These are phyloP conservation scores for Spinus olivaceus DNA, from an alignment of 2,797 vertebrate genomes.

Conservation along the genomic window DNA sequence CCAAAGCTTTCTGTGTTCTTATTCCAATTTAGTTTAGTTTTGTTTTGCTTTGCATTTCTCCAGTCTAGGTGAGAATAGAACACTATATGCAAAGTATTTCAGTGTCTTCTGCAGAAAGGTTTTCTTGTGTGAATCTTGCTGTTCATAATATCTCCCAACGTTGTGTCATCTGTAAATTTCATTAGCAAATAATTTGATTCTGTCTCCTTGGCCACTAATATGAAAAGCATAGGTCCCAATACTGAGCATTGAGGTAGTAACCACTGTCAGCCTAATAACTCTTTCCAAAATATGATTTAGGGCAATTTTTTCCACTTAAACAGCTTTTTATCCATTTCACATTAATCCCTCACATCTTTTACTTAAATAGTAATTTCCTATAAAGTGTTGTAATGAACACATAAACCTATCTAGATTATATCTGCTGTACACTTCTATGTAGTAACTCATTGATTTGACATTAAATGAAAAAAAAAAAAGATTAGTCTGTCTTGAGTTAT, in stretches of 20 bases:
- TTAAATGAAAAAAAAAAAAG: neutral
- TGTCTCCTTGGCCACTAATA: neutral
- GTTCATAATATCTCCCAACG: neutral
- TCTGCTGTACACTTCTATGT: neutral
- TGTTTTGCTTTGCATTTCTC: neutral
- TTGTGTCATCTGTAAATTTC: neutral
- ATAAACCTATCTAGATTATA: neutral
- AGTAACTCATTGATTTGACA: neutral
- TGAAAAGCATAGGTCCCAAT: neutral
- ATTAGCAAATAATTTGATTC: neutral
- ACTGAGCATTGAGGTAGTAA: neutral
- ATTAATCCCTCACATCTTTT: neutral
- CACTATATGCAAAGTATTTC: neutral
- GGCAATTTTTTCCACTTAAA: neutral
- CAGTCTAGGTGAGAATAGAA: neutral
- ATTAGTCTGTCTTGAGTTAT: neutral
- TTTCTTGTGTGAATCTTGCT: neutral
- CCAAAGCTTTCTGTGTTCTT: neutral
- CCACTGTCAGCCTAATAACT: neutral
- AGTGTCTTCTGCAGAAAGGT: neutral
- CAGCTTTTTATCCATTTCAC: neutral
- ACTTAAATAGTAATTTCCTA: neutral
- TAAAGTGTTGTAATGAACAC: neutral
- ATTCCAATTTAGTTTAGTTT: neutral
- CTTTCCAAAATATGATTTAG: neutral